phyloP scores from a whole-genome alignment of 2,888 invertebrate genomes.

The Lymantria dispar region DNA sequence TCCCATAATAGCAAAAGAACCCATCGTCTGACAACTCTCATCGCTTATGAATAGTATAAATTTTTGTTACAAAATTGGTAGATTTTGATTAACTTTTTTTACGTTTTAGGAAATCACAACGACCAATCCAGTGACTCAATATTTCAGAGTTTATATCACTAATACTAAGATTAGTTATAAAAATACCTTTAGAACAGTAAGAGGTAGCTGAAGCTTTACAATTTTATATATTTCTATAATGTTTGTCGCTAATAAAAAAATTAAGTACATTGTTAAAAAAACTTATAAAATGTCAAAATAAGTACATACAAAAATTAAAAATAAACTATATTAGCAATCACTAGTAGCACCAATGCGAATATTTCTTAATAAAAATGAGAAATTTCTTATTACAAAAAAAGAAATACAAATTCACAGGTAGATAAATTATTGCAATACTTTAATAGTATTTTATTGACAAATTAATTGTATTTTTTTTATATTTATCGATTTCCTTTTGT shows the following conservation, averaged over 20 bases:
- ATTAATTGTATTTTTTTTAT: too few species aligned
- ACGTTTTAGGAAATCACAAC: conserved; percentile 51
- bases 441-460: too few species aligned
- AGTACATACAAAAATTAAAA: conserved; percentile 36
- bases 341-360: conserved; percentile 74
- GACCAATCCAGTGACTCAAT: conserved; percentile 49
- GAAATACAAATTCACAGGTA: too few species aligned
- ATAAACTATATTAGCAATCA: conserved; percentile 49
- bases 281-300: conserved; percentile 33
- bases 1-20: conserved; percentile 19
- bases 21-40: conserved; percentile 13
- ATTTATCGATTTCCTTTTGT: too few species aligned
- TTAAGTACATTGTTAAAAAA: conserved; percentile 59
- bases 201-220: conserved; percentile 71
- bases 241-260: conserved; percentile 46
- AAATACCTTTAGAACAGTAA: conserved; percentile 74
- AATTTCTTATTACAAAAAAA: conserved; percentile 7
- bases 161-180: conserved; percentile 64
- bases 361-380: conserved; percentile 40
- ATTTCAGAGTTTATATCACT: conserved; percentile 40
- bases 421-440: too few species aligned
- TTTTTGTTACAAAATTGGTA: conserved; percentile 44
- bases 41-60: conserved; percentile 19
- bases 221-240: conserved; percentile 43
- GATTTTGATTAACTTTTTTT: conserved; percentile 44